Evolutionary conservation across 2,888 invertebrate species (phyloP), one percentile per base, ranked within the genome.

Genomic region (Agrenia bidenticulata): DNA sequence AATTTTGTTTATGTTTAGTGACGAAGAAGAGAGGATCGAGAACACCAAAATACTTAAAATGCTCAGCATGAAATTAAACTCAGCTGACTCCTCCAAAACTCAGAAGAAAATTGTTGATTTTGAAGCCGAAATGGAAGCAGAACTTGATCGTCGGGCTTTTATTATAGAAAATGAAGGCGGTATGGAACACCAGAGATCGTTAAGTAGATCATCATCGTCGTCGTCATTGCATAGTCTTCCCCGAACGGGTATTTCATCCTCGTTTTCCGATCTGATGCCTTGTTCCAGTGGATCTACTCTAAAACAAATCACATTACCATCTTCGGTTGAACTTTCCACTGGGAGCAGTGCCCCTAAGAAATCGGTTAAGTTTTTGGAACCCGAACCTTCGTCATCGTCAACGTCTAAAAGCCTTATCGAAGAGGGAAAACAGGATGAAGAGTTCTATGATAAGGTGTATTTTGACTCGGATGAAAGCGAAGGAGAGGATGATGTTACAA

Each of bases 71-170:
- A 42, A 63, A 2, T 41, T 59, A n/a, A 61, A 69, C 1, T 61
- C 63, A 24, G 21, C 53, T 7, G 17, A 27, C 4, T 9, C 11
- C 2, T 45, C 70, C 49, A 57, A 72, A 70, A 66, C 74, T 66
- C 59, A 54, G 17, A 50, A 64, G 27, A 67, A 70, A 24, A 70
- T 75, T 11, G 69, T 72, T 49, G 78, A 78, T 51, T 78, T 78
- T 67, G 78, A 78, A 69, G 68, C 72, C 1, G 78, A 78, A 67
- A 77, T 78, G 77, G 77, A 78, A 63, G 75, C 75, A 26, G 78
- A 78, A 64, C 67, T 77, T 59, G 75, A 76, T 23, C 72, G 71
- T 50, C 64, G 77, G 60, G 71, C 76, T 1, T 61, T 67, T 15
- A 67, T 72, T 53, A 58, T 75, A 4, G 74, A 77, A 57, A 62